Base-by-base conservation (phyloP, 1,140 invertebrate genomes). In the Dermatophagoides farinae region DNA sequence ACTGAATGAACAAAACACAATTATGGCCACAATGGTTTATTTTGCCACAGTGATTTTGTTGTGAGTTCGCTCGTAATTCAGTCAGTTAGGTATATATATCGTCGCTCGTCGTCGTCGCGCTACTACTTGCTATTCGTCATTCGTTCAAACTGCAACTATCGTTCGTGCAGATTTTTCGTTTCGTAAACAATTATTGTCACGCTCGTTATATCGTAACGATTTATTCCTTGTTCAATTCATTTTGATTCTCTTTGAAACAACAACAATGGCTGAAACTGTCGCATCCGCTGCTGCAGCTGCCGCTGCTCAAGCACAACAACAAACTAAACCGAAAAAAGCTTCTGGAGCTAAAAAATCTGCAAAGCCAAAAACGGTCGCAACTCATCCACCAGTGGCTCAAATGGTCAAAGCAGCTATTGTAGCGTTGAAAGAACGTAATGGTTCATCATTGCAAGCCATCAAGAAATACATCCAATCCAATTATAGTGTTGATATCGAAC, bases 391-490 rank as follows among this genome's bases (percentile, higher is more conserved):
- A n/a, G 62, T 69, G 6, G 54, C 67, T 18, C 62, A 65, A 25
- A 71, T 74, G 73, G 70, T 82, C 6, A 74, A 71, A 61, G 73
- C 70, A 54, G 79, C 80, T 14, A 80, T 82, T 65, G 73, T 71
- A 53, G 72, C 70, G 40, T 68, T 82, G 59, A 80, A 70, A 50
- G 69, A 70, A 44, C 62, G 66, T 9, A 65, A 62, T 38, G 68
- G 68, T 43, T 68, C 67, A 9, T 69, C 67, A 31, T 39, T 66
- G 0, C 64, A 64, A 12, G 66, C 69, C 9, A 70, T 70, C 53
- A 69, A 69, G 47, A 70, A 70, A 44, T 70, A 70, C 61, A 64
- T 70, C n/a, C 10, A 31, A 4, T 60, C 62, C 10, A 64, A 68
- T 47, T 70, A 67, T 65, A 70, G 67, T 49, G 66, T 64, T 25